Conservation (phyloP, 2,888 invertebrate genomes). For the Tetramorium bicarinatum region DNA sequence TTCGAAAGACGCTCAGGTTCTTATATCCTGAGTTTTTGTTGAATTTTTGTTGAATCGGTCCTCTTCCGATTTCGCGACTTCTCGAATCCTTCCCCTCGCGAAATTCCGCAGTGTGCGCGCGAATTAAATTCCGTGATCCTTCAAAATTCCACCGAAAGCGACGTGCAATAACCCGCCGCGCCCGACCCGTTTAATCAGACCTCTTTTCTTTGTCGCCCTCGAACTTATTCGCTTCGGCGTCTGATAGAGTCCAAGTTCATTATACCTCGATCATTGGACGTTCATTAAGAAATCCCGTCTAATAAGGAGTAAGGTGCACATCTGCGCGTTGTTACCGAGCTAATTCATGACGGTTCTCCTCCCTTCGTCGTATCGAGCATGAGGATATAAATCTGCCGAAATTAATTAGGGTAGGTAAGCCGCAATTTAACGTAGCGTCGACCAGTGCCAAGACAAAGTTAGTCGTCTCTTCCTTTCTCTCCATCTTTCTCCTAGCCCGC, state of each 20-base stretch:
- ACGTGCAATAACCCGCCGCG: constrained; percentile 22
- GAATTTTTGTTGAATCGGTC: constrained; percentile 38
- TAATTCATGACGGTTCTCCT: constrained; percentile 59
- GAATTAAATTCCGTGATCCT: constrained; percentile 54
- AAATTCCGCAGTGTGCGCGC: constrained; percentile 45
- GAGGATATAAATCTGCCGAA: constrained; percentile 76
- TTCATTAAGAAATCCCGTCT: constrained; percentile 39
- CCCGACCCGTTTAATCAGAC: constrained; percentile 12
- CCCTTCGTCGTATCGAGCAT: constrained; percentile 41
- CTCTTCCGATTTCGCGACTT: constrained; percentile 45
- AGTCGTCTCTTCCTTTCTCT: constrained; percentile 61
- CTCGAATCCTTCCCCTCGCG: constrained; percentile 34
- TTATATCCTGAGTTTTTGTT: constrained; percentile 43
- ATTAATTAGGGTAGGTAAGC: constrained; percentile 80
- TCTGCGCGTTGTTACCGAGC: constrained; percentile 57
- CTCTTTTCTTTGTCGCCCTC: not conserved
- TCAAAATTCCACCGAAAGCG: constrained; percentile 54
- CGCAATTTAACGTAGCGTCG: constrained; percentile 76
- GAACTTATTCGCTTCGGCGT: constrained; percentile 20
- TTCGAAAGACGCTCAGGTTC: constrained; percentile 35
- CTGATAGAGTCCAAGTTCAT: constrained; percentile 42
- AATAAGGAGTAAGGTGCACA: constrained; percentile 47
- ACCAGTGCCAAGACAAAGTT: constrained; percentile 70
- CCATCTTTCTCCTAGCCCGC: constrained; percentile 44
- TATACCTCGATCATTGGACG: constrained; percentile 47